Evolutionary conservation across 1,140 invertebrate species (phyloP), one percentile per base, ranked within the genome.

Genomic region (Coboldia fuscipes): DNA sequence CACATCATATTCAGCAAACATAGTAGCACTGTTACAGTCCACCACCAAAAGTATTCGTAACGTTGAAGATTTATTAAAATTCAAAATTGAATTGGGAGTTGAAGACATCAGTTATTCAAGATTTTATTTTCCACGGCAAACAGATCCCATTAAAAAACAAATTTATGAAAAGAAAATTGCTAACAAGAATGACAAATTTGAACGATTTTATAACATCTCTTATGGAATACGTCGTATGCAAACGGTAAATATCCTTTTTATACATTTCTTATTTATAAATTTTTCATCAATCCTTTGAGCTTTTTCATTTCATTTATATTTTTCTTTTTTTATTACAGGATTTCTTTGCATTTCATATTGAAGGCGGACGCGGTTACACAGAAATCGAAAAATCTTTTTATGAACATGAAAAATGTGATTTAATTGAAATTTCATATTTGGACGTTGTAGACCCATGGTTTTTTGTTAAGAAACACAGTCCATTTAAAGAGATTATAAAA

Each of bases 331-430:
- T 29, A 8, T 8, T 12, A 3, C 16, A 32, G 30, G 60, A 56
- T 12, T 42, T 69, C 3, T 73, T 72, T 37, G 70, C 70, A 14
- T 72, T 74, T 38, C 67, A 72, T 41, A 63, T 64, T 47, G 69
- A 71, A 45, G 54, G 51, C 2, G 65, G 68, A 4, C 48, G 61
- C 0, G 61, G 66, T 0, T 73, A 73, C 44, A 64, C 70, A 42
- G 47, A 71, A 21, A 62, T 74, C 10, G 60, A 66, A 26, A 64
- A 70, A 45, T 70, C 62, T 32, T 75, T 67, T 41, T 44, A 57
- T 4, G 72, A 74, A 48, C 60, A 64, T 3, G 68, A 74, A 45
- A 75, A 74, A 47, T 75, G 70, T 44, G 66, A 65, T 2, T 46
- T 75, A 2, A 56, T 64, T 24, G 66, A 71, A 46, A 68, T 73